phyloP scores from a whole-genome alignment of 1,140 invertebrate species.

The Aphis gossypii region DNA sequence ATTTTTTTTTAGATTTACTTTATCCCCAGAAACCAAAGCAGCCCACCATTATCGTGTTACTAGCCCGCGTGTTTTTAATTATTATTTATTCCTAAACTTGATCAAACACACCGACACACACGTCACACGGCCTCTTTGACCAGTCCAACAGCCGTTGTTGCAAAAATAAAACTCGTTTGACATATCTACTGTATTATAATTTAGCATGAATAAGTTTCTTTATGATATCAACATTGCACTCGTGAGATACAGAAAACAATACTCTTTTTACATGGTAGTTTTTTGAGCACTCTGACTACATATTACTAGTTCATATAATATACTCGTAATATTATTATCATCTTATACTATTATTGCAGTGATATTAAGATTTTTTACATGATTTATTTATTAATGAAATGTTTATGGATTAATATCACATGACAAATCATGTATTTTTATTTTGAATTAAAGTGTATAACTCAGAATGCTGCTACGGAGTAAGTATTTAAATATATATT shows the following conservation, averaged over 20 bases:
- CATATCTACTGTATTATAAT: not conserved
- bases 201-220: not conserved
- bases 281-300: not conserved
- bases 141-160: not conserved
- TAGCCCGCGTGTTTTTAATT: conserved; percentile 11
- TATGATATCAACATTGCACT: not conserved
- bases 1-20: not conserved
- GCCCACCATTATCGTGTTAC: not conserved
- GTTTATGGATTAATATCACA: not conserved
- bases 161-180: conserved; percentile 20
- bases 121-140: not conserved
- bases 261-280: not conserved
- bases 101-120: conserved; percentile 26
- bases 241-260: not conserved
- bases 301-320: not conserved
- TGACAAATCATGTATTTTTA: not conserved
- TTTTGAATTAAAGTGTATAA: not conserved
- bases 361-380: not conserved
- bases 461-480: not conserved
- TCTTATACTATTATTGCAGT: not conserved
- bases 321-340: not conserved
- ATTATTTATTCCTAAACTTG: not conserved
- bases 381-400: not conserved
- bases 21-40: not conserved
- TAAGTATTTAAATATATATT: not conserved